These are phyloP conservation scores for Palythoa caribaeorum DNA, from an alignment of 92 coral and sea anemone genomes.

Conservation along the genomic window DNA sequence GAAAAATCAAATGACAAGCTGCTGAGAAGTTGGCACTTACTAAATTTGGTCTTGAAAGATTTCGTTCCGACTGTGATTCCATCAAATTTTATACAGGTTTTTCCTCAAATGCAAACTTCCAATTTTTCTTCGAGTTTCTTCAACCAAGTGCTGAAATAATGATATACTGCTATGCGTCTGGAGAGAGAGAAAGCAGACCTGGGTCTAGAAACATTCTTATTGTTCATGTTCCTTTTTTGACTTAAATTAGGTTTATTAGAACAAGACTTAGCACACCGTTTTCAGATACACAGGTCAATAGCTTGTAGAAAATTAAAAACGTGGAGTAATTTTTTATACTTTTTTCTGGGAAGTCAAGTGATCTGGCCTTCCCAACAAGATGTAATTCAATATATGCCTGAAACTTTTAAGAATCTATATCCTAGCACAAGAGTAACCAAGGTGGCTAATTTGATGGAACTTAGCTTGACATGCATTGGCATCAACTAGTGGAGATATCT, in stretches of 20 bases:
- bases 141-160: background rate
- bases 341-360: conserved; percentile 54
- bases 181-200: background rate
- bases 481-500: too few species aligned
- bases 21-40: background rate
- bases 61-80: background rate
- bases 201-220: background rate
- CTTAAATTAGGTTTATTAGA: background rate
- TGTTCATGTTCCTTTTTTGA: background rate
- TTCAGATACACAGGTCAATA: conserved; percentile 49
- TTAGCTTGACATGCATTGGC: too few species aligned
- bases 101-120: background rate
- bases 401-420: conserved; percentile 43
- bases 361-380: conserved; percentile 64
- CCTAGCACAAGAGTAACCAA: conserved; percentile 68
- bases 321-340: conserved; percentile 37
- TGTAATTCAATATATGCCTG: conserved; percentile 46
- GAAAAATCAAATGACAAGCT: background rate
- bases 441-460: too few species aligned
- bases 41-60: conserved; percentile 6
- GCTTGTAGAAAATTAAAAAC: conserved; percentile 62
- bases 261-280: conserved; percentile 60
- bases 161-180: background rate
- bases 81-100: background rate
- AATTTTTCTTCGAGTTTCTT: background rate